These are phyloP conservation scores for Phenganax marumi DNA, from an alignment of 92 coral and sea anemone genomes.

Conservation along the genomic window DNA sequence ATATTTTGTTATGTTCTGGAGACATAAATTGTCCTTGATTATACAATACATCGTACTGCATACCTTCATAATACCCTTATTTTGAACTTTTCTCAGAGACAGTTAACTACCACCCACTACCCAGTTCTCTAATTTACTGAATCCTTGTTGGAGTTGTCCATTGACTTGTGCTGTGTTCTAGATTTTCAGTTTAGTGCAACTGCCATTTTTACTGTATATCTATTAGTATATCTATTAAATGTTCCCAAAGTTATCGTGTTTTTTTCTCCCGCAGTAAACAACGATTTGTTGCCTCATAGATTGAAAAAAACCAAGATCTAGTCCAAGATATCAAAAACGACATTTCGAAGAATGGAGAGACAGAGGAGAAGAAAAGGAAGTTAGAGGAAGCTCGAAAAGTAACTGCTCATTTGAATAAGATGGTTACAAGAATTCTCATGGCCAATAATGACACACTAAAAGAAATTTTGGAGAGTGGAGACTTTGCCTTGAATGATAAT, in stretches of 20 bases:
- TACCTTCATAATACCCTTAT: too few species aligned
- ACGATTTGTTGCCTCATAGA: background rate
- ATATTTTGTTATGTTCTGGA: background rate
- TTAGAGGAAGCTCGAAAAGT: constrained; percentile 26
- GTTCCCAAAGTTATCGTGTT: too few species aligned
- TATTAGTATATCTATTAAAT: too few species aligned
- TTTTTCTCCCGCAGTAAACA: background rate
- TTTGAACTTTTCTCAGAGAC: too few species aligned
- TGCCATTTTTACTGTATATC: too few species aligned
- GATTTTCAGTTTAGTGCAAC: too few species aligned
- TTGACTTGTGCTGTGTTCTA: too few species aligned
- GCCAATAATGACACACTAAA: constrained; percentile 6
- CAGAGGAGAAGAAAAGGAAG: constrained; percentile 6
- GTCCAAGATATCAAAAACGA: constrained; percentile 11
- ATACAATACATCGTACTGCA: too few species aligned
- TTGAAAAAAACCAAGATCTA: constrained; percentile 17
- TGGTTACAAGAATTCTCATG: background rate
- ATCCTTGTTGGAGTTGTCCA: too few species aligned
- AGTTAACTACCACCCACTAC: too few species aligned
- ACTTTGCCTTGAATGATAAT: constrained; percentile 8
- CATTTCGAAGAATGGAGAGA: constrained; percentile 17
- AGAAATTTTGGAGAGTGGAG: constrained; percentile 16
- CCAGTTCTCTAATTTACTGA: too few species aligned
- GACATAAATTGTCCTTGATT: background rate
- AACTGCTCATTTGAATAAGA: background rate